Evolutionary conservation across 1,140 invertebrate genomes (phyloP), one percentile per base, ranked within the genome.

Genomic region (Cyphomyrmex costatus): DNA sequence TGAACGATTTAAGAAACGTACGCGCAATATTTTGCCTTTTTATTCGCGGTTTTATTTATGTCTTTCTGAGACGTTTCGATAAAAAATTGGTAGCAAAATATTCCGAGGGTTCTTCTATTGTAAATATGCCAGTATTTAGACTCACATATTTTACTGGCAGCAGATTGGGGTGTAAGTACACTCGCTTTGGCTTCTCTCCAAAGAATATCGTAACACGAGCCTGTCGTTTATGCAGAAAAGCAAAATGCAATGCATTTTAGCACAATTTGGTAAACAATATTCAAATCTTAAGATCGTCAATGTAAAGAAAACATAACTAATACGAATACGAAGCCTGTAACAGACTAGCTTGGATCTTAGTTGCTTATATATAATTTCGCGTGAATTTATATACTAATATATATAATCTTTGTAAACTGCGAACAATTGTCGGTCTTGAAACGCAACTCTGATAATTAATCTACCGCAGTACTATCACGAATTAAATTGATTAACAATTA

Each of bases 101-200:
- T 73, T 71, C 33, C 36, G n/a, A 24, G 79, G 14, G 33, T 6
- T n/a, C 33, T 30, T 60, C 33, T 21, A 49, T 68, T 68, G 21
- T 68, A 58, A 46, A 82, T 82, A 6, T 42, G 12, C n/a, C n/a
- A 24, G 24, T 58, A 42, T 83, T 61, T 61, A 73, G 53, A 73
- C 33, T 83, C 12, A n/a, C 68, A 33, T 73, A 83, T 74, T 83
- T 74, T 19, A 73, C 53, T 27, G 36, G 24, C 24, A 6, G 60
- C 51, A 73, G 46, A n/a, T 30, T 24, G 5, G 24, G 70, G 36
- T 46, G 60, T 24, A 16, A 46, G 21, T 27, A 36, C 16, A 60
- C 42, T n/a, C 53, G 36, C 46, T 60, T 74, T 83, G 79, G 79
- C 79, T 74, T 21, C 24, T 36, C 14, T 60, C 79, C 79, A 83